Evolutionary conservation across 2,888 invertebrate species (phyloP).

Genomic region (Smittia sp.): DNA sequence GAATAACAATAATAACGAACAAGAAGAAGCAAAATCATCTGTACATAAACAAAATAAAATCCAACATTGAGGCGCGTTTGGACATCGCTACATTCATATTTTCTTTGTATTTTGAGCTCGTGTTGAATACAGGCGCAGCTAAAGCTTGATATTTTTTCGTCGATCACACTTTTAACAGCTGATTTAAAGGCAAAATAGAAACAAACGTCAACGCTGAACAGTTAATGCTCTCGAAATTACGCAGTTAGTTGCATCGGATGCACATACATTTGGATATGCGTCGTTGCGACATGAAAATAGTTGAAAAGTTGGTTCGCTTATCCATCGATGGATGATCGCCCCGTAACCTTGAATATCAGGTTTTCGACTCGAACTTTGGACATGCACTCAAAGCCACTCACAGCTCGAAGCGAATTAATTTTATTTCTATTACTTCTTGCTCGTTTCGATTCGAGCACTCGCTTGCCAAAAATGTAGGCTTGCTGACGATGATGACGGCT

Average conservation of each 20-base stretch:
- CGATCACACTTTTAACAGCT: conserved; percentile 40
- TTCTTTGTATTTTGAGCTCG: neutral
- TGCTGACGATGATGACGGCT: neutral
- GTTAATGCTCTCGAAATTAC: conserved; percentile 37
- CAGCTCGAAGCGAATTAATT: neutral
- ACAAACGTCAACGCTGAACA: conserved; percentile 29
- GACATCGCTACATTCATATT: conserved; percentile 13
- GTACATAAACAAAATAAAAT: conserved; percentile 37
- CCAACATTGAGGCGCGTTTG: neutral
- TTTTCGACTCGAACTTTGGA: neutral
- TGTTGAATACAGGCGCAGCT: conserved; percentile 1
- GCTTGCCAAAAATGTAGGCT: conserved; percentile 17
- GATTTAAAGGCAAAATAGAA: conserved; percentile 5
- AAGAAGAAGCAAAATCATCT: conserved; percentile 40
- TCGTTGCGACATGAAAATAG: neutral
- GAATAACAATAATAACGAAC: conserved; percentile 36
- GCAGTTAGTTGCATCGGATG: conserved; percentile 22
- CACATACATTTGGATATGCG: neutral
- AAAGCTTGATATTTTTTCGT: neutral
- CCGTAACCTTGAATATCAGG: neutral
- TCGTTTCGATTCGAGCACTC: neutral
- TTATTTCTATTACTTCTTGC: neutral
- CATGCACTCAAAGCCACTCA: neutral
- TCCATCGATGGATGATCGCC: neutral
- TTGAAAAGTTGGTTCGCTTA: neutral